Percentiles rank a stretch among this genome's conserved stretches.
Conservation (phyloP, 2,113 vertebrate species). For the Damaliscus lunatus region DNA sequence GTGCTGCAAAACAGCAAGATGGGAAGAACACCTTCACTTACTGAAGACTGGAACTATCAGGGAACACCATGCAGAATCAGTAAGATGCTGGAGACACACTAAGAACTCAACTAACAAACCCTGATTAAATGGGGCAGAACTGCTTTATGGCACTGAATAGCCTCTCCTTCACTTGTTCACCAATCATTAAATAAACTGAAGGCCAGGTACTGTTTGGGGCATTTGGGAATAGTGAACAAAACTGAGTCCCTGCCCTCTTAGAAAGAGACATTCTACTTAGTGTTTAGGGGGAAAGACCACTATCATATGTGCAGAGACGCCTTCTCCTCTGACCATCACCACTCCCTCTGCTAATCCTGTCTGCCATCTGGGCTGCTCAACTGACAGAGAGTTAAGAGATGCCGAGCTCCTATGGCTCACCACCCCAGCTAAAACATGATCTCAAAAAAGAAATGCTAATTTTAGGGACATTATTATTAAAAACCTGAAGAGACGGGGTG, state of each 20-base stretch:
- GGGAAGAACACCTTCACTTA: neutral
- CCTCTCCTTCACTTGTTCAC: neutral
- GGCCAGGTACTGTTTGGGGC: neutral
- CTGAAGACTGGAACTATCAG: neutral
- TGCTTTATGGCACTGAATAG: neutral
- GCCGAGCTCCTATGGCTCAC: neutral
- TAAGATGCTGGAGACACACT: neutral
- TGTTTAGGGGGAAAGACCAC: neutral
- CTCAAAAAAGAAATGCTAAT: neutral
- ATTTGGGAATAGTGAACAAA: neutral
- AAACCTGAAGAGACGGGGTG: neutral
- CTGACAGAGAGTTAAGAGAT: neutral
- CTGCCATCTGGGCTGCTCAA: neutral
- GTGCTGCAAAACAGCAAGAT: neutral
- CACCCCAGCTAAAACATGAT: neutral
- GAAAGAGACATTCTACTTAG: neutral
- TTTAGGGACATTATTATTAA: constrained; percentile 17
- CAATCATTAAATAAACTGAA: neutral
- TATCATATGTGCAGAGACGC: neutral
- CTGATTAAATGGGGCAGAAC: neutral
- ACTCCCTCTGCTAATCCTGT: neutral
- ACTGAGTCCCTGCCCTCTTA: neutral
- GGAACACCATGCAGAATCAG: neutral
- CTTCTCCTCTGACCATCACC: neutral
- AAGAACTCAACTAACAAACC: neutral